These are phyloP conservation scores for Dinoponera quadriceps DNA, from an alignment of 1,140 invertebrate species.

Conservation along the genomic window DNA sequence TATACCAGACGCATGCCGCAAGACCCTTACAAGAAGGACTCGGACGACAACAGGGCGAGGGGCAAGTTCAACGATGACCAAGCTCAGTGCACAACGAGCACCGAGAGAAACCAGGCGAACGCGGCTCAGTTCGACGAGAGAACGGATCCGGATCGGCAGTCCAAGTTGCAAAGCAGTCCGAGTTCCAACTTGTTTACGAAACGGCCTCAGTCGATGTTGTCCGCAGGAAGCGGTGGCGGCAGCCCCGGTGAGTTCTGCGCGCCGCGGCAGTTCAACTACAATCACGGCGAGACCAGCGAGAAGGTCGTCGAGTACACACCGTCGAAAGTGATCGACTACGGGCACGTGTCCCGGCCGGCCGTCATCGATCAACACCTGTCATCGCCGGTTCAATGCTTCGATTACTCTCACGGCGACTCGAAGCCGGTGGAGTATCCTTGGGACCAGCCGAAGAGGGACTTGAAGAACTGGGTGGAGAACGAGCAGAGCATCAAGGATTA, in stretches of 20 bases:
- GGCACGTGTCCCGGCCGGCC: conserved; percentile 83
- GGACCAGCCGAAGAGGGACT: conserved; percentile 76
- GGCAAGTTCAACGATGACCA: not conserved
- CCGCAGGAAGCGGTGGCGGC: conserved; percentile 31
- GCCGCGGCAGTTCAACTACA: conserved; percentile 84
- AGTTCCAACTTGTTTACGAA: conserved; percentile 53
- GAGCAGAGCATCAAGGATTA: conserved; percentile 82
- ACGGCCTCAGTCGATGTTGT: conserved; percentile 10
- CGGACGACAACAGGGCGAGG: conserved; percentile 30
- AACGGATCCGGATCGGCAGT: conserved; percentile 38
- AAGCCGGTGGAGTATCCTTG: conserved; percentile 79
- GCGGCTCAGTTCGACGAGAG: conserved; percentile 15
- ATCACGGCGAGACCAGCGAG: conserved; percentile 78
- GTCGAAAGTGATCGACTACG: conserved; percentile 91
- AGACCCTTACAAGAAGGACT: conserved; percentile 15
- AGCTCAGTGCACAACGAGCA: not conserved
- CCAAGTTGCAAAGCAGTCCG: no score
- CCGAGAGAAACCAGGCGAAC: not conserved
- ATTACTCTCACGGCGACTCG: conserved; percentile 81
- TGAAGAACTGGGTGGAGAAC: conserved; percentile 82
- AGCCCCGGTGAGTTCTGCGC: conserved; percentile 77
- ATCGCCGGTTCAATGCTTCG: conserved; percentile 78
- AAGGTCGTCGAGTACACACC: conserved; percentile 72
- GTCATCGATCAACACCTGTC: conserved; percentile 64
- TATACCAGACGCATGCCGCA: not conserved